These are phyloP conservation scores for Sebastes matsubarae DNA, from an alignment of 2,797 vertebrate species.

Conservation along the genomic window DNA sequence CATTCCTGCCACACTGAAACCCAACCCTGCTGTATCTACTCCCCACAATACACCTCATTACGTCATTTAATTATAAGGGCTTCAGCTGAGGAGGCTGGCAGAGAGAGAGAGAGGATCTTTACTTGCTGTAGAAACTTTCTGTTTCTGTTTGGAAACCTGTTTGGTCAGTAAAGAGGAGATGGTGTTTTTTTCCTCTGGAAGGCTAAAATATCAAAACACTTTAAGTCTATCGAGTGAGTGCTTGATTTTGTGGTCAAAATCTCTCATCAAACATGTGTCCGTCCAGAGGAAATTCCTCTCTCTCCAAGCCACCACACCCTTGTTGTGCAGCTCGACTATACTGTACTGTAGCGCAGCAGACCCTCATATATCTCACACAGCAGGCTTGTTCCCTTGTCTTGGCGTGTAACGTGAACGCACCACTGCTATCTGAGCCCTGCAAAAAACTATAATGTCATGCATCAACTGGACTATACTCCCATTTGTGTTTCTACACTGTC, in stretches of 20 bases:
- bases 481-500: background rate
- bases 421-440: slow-evolving; percentile 5
- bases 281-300: slow-evolving; percentile 65
- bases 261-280: slow-evolving; percentile 16
- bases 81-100: background rate
- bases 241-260: background rate
- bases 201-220: background rate
- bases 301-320: slow-evolving; percentile 74
- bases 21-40: background rate
- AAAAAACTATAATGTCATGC: background rate
- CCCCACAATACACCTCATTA: background rate
- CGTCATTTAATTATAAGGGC: slow-evolving; percentile 26
- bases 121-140: slow-evolving; percentile 17
- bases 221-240: background rate
- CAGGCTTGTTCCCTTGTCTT: slow-evolving; percentile 24
- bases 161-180: background rate
- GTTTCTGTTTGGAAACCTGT: slow-evolving; percentile 40
- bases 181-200: background rate
- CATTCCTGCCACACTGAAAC: background rate
- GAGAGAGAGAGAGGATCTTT: background rate
- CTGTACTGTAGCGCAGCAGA: slow-evolving; percentile 48
- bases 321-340: slow-evolving; percentile 61
- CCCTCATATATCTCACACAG: slow-evolving; percentile 27
- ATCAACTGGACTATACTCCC: background rate
- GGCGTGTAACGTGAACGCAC: slow-evolving; percentile 17